These are phyloP conservation scores for Tethea ocularis DNA, from an alignment of 2,888 invertebrate genomes.

Conservation along the genomic window DNA sequence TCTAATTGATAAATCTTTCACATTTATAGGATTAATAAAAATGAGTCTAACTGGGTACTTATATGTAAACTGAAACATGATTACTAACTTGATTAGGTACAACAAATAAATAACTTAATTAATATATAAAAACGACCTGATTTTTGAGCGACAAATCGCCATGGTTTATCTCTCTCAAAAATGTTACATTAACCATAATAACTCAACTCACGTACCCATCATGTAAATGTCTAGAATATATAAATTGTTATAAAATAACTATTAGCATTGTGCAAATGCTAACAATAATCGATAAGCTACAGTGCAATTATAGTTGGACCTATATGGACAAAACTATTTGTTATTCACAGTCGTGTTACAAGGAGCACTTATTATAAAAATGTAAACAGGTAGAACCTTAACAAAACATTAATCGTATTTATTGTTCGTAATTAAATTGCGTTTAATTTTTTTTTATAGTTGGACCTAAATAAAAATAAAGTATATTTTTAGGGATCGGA, in stretches of 20 bases:
- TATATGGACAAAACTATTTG: slow-evolving; percentile 3
- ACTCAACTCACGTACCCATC: background rate
- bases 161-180: no score
- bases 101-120: no score
- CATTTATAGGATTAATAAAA: no score
- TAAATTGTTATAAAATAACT: background rate
- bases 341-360: background rate
- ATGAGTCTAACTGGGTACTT: no score
- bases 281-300: background rate
- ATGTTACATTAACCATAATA: background rate
- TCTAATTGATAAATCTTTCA: no score
- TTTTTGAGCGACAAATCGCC: no score
- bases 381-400: background rate
- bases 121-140: no score
- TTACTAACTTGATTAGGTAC: no score
- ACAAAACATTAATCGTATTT: no score
- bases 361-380: background rate
- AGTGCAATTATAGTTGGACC: background rate
- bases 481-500: no score
- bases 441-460: background rate
- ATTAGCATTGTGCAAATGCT: background rate
- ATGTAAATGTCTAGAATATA: background rate
- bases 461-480: background rate
- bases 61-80: no score
- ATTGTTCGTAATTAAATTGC: background rate